phyloP scores from a whole-genome alignment of 2,888 invertebrate species.

The Metellina segmentata region DNA sequence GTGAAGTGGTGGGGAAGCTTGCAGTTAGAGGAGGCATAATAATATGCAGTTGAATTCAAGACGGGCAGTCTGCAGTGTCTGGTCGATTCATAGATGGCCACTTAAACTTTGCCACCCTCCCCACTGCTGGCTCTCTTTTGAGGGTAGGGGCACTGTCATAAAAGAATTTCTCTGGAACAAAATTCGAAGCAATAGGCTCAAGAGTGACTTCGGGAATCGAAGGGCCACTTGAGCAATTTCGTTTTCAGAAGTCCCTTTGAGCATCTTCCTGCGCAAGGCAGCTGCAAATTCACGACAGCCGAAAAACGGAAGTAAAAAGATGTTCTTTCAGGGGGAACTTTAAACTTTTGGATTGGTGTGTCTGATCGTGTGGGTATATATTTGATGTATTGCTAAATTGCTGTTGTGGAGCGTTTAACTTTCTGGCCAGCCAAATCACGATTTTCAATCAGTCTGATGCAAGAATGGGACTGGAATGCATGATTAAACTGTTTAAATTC shows the following conservation, averaged over 20 bases:
- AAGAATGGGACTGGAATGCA: too few relatives aligned
- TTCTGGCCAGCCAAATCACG: too few relatives aligned
- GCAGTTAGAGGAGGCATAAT: conserved; percentile 42
- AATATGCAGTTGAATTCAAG: conserved; percentile 42
- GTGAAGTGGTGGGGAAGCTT: conserved; percentile 35
- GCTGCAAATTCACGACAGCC: conserved; percentile 31
- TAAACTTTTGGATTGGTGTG: too few relatives aligned
- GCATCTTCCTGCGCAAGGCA: conserved; percentile 47
- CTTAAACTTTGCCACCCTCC: conserved; percentile 47
- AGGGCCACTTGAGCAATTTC: conserved; percentile 64
- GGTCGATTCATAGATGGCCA: conserved; percentile 68
- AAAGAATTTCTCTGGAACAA: conserved; percentile 54
- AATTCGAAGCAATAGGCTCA: background rate
- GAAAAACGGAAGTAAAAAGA: background rate
- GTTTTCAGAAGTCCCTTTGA: conserved; percentile 14
- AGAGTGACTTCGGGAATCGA: conserved; percentile 56
- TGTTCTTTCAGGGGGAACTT: too few relatives aligned
- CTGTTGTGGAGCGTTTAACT: too few relatives aligned
- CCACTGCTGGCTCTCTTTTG: background rate
- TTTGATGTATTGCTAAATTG: too few relatives aligned
- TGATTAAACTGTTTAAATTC: too few relatives aligned
- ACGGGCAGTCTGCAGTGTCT: conserved; percentile 11
- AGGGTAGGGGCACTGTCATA: conserved; percentile 10
- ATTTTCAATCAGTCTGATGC: too few relatives aligned
- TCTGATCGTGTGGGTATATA: too few relatives aligned